A percentile compares a stretch with the other conserved stretches of the same genome.
Conservation (phyloP, 2,797 vertebrate species). For the Etheostoma perlongum region DNA sequence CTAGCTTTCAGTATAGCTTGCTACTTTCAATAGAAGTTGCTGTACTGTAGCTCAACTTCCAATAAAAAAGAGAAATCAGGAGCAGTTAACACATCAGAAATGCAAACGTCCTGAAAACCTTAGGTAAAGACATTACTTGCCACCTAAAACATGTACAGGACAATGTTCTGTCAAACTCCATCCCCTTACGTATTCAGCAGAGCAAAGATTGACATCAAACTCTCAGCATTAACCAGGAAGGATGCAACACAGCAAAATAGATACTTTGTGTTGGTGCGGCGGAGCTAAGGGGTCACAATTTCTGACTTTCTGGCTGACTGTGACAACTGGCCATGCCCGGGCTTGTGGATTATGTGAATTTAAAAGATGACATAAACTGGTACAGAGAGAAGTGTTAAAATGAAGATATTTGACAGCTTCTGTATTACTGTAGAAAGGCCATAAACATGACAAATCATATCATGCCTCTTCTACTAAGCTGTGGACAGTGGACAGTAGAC, state of each 20-base stretch:
- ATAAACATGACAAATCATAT: background rate
- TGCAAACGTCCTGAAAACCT: background rate
- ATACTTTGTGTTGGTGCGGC: slow-evolving; percentile 48
- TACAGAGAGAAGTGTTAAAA: slow-evolving; percentile 13
- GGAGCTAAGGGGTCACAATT: slow-evolving; percentile 63
- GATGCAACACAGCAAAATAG: slow-evolving; percentile 66
- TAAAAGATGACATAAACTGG: slow-evolving; percentile 4
- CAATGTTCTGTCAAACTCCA: slow-evolving; percentile 33
- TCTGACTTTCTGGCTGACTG: slow-evolving; percentile 34
- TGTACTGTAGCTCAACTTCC: background rate
- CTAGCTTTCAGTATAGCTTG: background rate
- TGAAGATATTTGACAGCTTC: slow-evolving; percentile 5
- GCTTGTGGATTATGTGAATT: slow-evolving; percentile 21
- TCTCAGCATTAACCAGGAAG: slow-evolving; percentile 39
- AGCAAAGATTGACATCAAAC: slow-evolving; percentile 55
- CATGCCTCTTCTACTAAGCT: background rate
- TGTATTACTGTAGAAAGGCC: background rate
- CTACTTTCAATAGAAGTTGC: background rate
- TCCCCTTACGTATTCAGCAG: slow-evolving; percentile 34
- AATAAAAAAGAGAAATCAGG: background rate
- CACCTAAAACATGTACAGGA: slow-evolving; percentile 14
- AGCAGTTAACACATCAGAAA: background rate
- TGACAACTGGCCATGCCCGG: slow-evolving; percentile 20
- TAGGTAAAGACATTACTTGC: background rate
- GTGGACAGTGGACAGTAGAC: background rate